Conservation (phyloP, 2,113 vertebrate species). For the Empidonax alnorum region DNA sequence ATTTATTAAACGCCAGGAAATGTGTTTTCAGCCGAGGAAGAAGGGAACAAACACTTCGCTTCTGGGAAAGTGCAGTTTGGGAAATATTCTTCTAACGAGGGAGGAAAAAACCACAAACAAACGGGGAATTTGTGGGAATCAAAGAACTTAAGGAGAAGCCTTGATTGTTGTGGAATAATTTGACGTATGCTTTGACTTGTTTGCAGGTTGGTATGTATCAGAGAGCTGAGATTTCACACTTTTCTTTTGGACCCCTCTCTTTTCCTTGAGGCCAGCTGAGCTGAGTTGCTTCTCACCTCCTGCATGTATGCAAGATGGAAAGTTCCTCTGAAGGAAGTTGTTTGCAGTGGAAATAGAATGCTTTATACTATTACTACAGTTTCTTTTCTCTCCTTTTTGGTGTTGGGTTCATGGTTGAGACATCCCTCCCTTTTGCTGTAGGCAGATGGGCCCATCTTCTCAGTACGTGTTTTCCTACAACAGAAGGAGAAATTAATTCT, state of each 20-base stretch:
- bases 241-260: background rate
- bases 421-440: background rate
- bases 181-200: background rate
- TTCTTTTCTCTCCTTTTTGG: background rate
- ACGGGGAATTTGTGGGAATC: background rate
- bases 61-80: background rate
- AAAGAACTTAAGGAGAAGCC: background rate
- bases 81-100: background rate
- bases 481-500: background rate
- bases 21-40: background rate
- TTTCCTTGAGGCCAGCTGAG: background rate
- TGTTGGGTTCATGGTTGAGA: background rate
- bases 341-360: background rate
- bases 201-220: background rate
- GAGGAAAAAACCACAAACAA: background rate
- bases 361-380: background rate
- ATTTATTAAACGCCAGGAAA: background rate
- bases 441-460: background rate
- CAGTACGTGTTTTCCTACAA: accelerated
- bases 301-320: background rate
- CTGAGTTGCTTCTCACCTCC: background rate
- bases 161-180: background rate
- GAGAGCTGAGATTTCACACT: background rate
- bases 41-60: background rate
- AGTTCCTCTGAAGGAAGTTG: background rate